phyloP scores from a whole-genome alignment of 2,888 invertebrate species.

The Philereme vetulata region DNA sequence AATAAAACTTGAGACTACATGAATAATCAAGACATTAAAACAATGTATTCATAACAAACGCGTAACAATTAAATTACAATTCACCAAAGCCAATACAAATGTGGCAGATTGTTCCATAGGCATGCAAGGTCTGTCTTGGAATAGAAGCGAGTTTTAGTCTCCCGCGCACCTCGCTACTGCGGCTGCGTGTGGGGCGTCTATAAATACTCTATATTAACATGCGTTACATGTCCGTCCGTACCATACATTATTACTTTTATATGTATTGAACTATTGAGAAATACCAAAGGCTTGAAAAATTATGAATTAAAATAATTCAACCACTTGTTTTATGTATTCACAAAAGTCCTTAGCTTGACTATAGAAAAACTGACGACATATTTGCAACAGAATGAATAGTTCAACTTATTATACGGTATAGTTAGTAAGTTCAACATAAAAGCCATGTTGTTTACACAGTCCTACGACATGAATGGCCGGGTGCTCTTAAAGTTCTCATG shows the following conservation, averaged over 20 bases:
- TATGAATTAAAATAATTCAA: constrained; percentile 27
- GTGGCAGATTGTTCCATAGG: constrained; percentile 41
- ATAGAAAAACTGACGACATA: background rate
- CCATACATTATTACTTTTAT: constrained; percentile 50
- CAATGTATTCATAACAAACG: background rate
- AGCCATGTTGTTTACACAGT: constrained; percentile 40
- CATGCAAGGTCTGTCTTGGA: constrained; percentile 75
- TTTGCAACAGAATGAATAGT: constrained; percentile 32
- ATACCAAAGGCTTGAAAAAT: constrained; percentile 43
- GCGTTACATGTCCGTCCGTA: constrained; percentile 63
- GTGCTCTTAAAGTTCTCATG: constrained; percentile 68
- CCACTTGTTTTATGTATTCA: constrained; percentile 21
- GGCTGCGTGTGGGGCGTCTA: constrained; percentile 81
- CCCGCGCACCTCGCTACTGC: constrained; percentile 75
- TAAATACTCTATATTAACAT: constrained; percentile 69
- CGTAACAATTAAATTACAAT: background rate
- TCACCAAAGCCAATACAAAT: constrained; percentile 4
- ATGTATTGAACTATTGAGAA: constrained; percentile 45
- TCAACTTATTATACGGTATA: constrained; percentile 18
- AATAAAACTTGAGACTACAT: background rate
- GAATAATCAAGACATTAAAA: background rate
- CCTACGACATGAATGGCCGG: constrained; percentile 54
- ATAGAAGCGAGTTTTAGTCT: constrained; percentile 70
- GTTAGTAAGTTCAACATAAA: constrained; percentile 33
- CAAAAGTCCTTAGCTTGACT: constrained; percentile 29